Evolutionary conservation across 2,888 invertebrate species (phyloP).

Genomic region (Crocallis elinguaria): DNA sequence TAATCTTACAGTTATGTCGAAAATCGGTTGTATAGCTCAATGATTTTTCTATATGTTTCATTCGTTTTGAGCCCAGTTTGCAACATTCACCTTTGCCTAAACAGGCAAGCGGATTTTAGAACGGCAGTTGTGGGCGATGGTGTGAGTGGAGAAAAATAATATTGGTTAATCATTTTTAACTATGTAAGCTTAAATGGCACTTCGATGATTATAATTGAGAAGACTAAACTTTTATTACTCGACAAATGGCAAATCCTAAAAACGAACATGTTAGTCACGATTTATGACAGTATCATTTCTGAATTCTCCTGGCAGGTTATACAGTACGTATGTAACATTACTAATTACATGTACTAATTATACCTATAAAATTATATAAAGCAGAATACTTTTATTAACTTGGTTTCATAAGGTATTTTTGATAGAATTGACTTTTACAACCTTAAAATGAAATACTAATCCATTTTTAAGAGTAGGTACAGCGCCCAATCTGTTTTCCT

Average conservation of each 20-base stretch:
- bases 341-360: no score
- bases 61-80: conserved; percentile 57
- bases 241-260: not conserved
- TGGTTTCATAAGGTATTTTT: no score
- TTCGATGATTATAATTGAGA: not conserved
- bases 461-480: no score
- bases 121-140: conserved; percentile 74
- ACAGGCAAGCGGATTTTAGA: conserved; percentile 83
- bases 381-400: no score
- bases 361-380: no score
- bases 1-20: conserved; percentile 7
- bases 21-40: conserved; percentile 21
- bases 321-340: no score
- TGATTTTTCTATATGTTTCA: conserved; percentile 42
- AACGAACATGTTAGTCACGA: not conserved
- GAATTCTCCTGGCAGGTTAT: no score
- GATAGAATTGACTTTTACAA: no score
- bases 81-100: conserved; percentile 84
- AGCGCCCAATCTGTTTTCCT: no score
- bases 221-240: not conserved
- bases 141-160: conserved; percentile 58
- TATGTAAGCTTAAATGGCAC: conserved; percentile 3
- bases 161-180: conserved; percentile 13
- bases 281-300: no score
- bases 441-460: no score